A percentile compares a stretch with the other conserved stretches of the same genome.
These are phyloP conservation scores for Spilogale gracilis DNA, from an alignment of 2,113 vertebrate genomes.

Conservation along the genomic window DNA sequence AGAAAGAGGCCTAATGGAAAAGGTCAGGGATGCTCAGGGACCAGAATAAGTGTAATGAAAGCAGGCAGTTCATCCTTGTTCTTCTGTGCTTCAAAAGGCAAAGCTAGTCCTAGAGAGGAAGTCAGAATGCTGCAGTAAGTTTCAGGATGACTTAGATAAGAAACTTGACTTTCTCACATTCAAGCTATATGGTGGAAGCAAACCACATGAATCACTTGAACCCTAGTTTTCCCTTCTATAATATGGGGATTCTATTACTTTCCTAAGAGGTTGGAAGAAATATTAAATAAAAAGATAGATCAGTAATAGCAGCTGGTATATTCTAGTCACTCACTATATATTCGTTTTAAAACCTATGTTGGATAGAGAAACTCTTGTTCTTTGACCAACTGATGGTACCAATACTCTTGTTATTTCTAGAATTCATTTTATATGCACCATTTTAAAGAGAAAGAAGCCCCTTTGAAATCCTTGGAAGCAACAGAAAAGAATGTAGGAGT, in stretches of 20 bases:
- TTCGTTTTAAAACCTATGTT: neutral
- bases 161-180: neutral
- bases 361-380: neutral
- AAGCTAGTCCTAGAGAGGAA: neutral
- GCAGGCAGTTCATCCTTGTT: neutral
- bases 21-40: neutral
- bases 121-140: neutral
- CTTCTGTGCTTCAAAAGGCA: neutral
- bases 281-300: neutral
- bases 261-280: neutral
- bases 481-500: slow-evolving; percentile 8
- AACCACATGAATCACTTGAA: neutral
- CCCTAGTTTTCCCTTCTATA: neutral
- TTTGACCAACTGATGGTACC: neutral
- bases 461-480: neutral
- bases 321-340: neutral
- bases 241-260: neutral
- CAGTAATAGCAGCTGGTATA: neutral
- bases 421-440: neutral
- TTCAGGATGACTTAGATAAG: neutral
- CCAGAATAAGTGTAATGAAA: neutral
- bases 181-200: neutral
- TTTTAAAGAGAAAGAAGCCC: slow-evolving; percentile 16
- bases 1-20: neutral
- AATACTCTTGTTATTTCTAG: neutral